Conservation (phyloP, 2,797 vertebrate genomes). For the Hippocampus kuda region DNA sequence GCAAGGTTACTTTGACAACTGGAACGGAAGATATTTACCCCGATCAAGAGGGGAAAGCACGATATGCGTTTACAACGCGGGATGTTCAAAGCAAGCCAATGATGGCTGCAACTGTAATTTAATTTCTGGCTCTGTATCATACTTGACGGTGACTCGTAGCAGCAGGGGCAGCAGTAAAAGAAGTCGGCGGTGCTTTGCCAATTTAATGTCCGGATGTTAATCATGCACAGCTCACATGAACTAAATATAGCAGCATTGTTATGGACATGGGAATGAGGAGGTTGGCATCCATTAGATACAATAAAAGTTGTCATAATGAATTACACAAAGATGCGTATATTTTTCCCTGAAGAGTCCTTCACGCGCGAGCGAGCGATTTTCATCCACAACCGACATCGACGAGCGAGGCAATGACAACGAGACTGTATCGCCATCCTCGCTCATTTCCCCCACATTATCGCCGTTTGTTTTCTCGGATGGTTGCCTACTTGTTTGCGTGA, state of each 20-base stretch:
- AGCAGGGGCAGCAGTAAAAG: constrained; percentile 1
- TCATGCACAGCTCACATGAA: neutral
- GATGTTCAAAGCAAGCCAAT: neutral
- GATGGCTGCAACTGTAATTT: neutral
- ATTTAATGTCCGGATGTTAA: neutral
- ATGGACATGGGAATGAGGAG: constrained; percentile 2
- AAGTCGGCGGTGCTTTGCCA: neutral
- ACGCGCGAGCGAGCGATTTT: neutral
- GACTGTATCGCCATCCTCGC: neutral
- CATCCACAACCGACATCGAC: neutral
- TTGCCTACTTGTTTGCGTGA: constrained; percentile 21
- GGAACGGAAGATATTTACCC: neutral
- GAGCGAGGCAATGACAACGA: neutral
- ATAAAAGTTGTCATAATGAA: neutral
- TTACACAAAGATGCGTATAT: constrained; percentile 1
- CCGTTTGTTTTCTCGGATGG: neutral
- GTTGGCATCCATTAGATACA: constrained; percentile 3
- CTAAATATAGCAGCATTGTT: constrained; percentile 2
- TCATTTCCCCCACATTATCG: neutral
- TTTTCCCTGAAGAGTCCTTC: constrained; percentile 4
- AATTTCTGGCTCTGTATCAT: constrained; percentile 1
- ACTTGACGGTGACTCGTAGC: neutral
- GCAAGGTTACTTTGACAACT: neutral
- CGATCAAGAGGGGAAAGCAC: too few relatives aligned
- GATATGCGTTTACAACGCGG: neutral